Evolutionary conservation across 2,888 invertebrate genomes (phyloP), one percentile per base, ranked within the genome.

Genomic region (Cosmia trapezina): DNA sequence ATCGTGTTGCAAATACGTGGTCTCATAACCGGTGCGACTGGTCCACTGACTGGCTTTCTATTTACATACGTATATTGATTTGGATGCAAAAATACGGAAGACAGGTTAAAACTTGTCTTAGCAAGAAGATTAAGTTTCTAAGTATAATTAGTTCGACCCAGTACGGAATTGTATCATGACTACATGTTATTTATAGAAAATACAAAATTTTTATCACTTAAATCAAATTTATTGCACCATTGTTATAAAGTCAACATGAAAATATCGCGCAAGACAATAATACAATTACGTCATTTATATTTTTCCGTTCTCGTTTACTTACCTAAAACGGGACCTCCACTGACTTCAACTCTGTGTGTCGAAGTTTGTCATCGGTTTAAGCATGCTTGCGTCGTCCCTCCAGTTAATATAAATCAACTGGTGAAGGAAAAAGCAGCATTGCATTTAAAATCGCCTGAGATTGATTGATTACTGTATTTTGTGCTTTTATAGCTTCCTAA

Each of bases 41-140:
- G 88, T 88, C 75, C 81, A 75, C 74, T 67, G 72, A 68, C 65
- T 83, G 81, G 86, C 87, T 90, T 89, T 90, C 90, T 88, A 90
- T 89, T 87, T 89, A 83, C 83, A 83, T 84, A 80, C 67, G 66
- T 83, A 41, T 41, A 41, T 8, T 86, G 80, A 83, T 83, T 85
- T 84, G 83, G 79, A 85, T 83, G 76, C 81, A 84, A 81, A 88
- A 89, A 80, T 75, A 72, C 60, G 70, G 61, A 69, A 74, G 59
- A 75, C 59, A 47, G 45, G 65, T 56, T 81, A 28, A 28, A 28
- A 28, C 28, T 28, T 28, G 28, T 28, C 73, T 47, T n/a, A 66
- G 37, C 6, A 49, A 61, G 54, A 54, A 41, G 41, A 72, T 62
- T 47, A 56, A 33, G 47, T 62, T 65, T 37, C 47, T 41, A 57